These are phyloP conservation scores for Catharus bicknelli DNA, from an alignment of 2,113 vertebrate genomes.

Conservation along the genomic window DNA sequence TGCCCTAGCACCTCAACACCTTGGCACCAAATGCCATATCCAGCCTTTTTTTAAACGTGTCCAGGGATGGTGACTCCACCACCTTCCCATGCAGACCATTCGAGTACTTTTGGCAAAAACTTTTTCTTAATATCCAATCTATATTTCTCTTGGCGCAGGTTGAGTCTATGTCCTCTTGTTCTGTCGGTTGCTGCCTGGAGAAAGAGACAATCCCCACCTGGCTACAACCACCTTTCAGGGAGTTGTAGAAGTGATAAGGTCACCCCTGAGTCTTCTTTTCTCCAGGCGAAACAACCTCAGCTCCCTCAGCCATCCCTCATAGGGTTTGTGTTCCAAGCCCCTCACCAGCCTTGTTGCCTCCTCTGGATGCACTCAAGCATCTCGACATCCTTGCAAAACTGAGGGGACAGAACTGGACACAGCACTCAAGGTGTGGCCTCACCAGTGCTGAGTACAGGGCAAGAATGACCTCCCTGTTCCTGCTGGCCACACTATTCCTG, in stretches of 20 bases:
- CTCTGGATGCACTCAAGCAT: accelerated
- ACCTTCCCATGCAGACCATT: neutral
- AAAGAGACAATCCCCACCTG: no score
- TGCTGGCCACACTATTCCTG: neutral
- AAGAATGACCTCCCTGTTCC: neutral
- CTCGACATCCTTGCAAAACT: accelerated
- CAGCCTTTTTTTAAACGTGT: neutral
- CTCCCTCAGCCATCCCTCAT: neutral
- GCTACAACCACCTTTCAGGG: accelerated
- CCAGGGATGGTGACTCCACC: neutral
- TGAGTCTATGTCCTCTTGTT: accelerated
- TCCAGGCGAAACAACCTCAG: neutral
- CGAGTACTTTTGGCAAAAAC: neutral
- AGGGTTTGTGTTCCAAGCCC: neutral
- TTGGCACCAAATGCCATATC: neutral
- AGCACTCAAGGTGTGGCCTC: neutral
- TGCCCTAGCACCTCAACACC: neutral
- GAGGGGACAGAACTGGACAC: neutral
- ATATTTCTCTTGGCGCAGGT: accelerated
- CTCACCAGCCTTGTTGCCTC: neutral
- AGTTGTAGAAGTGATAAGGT: neutral
- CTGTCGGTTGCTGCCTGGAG: neutral
- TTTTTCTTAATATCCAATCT: neutral
- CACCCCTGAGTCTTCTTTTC: neutral
- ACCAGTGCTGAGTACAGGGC: neutral